Evolutionary conservation across 1,140 invertebrate species (phyloP).

Genomic region (Zaprionus capensis): DNA sequence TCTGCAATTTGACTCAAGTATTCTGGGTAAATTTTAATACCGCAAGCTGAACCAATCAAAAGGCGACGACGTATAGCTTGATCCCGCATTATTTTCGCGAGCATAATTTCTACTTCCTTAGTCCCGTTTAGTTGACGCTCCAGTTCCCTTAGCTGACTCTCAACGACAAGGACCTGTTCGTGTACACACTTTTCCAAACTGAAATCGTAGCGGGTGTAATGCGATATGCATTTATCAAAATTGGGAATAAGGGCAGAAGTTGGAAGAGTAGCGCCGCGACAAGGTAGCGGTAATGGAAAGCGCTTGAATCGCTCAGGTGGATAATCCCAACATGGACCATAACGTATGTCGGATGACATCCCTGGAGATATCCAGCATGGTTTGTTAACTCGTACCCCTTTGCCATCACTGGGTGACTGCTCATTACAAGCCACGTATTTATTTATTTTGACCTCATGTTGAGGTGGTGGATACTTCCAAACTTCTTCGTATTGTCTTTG

Average conservation of each 20-base stretch:
- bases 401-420: conserved; percentile 24
- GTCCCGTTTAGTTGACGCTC: conserved; percentile 20
- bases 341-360: conserved; percentile 5
- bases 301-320: conserved; percentile 56
- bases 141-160: conserved; percentile 22
- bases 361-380: conserved; percentile 60
- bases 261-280: conserved; percentile 51
- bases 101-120: conserved; percentile 49
- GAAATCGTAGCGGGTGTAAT: conserved; percentile 58
- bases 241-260: conserved; percentile 33
- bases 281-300: conserved; percentile 49
- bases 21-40: conserved; percentile 64
- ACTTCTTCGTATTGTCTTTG: conserved; percentile 40
- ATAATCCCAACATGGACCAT: conserved; percentile 71
- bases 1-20: conserved; percentile 62
- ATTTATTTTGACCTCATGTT: conserved; percentile 17
- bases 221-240: conserved; percentile 46
- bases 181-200: conserved; percentile 64
- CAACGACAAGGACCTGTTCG: conserved; percentile 54
- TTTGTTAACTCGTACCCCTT: neutral
- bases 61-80: conserved; percentile 60
- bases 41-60: conserved; percentile 28
- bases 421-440: conserved; percentile 40
- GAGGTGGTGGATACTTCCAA: conserved; percentile 56
- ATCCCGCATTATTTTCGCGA: conserved; percentile 59